Conservation (phyloP, 2,113 vertebrate genomes). For the Cheirogaleus medius region DNA sequence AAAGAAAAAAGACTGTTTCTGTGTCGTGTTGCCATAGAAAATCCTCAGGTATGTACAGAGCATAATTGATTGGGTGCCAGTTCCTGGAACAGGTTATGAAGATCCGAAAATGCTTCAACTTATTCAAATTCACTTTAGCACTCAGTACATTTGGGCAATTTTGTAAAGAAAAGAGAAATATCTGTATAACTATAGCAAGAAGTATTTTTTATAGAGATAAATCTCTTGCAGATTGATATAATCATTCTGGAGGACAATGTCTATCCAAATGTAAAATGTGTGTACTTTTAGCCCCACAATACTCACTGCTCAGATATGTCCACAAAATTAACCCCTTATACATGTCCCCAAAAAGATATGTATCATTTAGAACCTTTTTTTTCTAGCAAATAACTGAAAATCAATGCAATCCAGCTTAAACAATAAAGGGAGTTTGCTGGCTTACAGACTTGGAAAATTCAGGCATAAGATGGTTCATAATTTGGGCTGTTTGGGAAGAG, state of each 20-base stretch:
- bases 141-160: neutral
- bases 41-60: neutral
- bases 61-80: neutral
- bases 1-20: slow-evolving; percentile 6
- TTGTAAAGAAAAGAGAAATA: slow-evolving; percentile 8
- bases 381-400: slow-evolving; percentile 13
- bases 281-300: neutral
- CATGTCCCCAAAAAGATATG: neutral
- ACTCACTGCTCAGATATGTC: neutral
- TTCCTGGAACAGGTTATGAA: neutral
- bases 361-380: neutral
- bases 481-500: neutral
- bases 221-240: slow-evolving; percentile 3
- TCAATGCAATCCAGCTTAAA: neutral
- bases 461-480: neutral
- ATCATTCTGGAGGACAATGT: neutral
- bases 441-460: neutral
- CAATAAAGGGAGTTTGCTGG: neutral
- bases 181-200: neutral
- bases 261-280: neutral
- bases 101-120: neutral
- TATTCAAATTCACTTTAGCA: slow-evolving; percentile 31
- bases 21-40: neutral
- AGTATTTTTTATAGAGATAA: slow-evolving; percentile 20
- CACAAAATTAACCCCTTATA: neutral